Conservation (phyloP, 1,140 invertebrate species). For the Adoxophyes honmai region DNA sequence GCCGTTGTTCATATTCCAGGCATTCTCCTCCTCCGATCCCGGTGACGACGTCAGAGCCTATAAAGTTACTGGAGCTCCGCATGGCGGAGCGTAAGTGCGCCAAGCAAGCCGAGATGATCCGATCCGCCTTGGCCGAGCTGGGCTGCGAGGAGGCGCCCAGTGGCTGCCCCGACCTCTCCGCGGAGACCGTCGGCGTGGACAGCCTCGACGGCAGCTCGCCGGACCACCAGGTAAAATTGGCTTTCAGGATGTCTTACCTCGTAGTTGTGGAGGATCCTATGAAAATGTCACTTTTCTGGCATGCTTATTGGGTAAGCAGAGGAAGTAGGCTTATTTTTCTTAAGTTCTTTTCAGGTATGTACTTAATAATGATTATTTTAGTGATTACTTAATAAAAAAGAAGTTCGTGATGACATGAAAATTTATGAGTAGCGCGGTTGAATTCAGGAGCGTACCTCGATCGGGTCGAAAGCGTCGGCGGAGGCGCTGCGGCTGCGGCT, state of each 20-base stretch:
- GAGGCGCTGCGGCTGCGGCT: conserved; percentile 69
- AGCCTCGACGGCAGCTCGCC: conserved; percentile 64
- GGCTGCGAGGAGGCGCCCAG: conserved; percentile 91
- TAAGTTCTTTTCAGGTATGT: no score
- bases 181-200: conserved; percentile 64
- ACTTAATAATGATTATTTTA: no score
- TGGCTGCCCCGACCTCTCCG: conserved; percentile 84
- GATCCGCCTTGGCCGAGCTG: conserved; percentile 88
- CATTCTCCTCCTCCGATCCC: conserved; percentile 66
- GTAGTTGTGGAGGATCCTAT: no score
- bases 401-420: no score
- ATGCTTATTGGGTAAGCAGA: no score
- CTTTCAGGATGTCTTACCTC: no score
- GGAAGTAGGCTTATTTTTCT: neutral
- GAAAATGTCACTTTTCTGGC: no score
- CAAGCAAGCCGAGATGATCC: conserved; percentile 88
- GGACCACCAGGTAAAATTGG: conserved; percentile 71
- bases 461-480: conserved; percentile 63
- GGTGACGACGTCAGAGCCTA: conserved; percentile 54
- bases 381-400: no score
- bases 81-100: conserved; percentile 89
- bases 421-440: neutral
- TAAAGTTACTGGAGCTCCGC: conserved; percentile 77
- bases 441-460: conserved; percentile 58
- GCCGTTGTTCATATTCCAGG: conserved; percentile 36